Evolutionary conservation across 2,888 invertebrate species (phyloP), one percentile per base, ranked within the genome.

Genomic region (Cepaea hortensis): DNA sequence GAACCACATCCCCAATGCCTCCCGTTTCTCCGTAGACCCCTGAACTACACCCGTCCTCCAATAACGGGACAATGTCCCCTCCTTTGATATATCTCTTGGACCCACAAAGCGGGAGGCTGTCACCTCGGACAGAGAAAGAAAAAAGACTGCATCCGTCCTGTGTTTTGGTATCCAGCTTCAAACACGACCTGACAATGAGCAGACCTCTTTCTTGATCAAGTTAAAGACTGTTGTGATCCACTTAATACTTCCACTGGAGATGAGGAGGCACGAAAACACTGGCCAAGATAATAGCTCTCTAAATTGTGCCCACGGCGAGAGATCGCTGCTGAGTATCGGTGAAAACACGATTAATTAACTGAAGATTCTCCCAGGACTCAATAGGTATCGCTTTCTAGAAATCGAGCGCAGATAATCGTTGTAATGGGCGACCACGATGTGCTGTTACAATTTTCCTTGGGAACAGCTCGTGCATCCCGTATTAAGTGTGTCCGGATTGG

Each of bases 281-380:
- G 61, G 15, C 1, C 61, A 9, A 61, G 77, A 79, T 61, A 79
- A 79, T 79, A 55, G 61, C 61, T 23, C 61, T 79, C 23, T 79
- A 79, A 61, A 79, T 61, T 23, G 77, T n/a, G 55, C 77, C 77
- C 20, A 13, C n/a, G 77, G 13, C 55, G 23, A 79, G 77, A 23
- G 77, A 79, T 23, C 77, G 61, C 13, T 23, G n/a, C 61, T 23
- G 61, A 79, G 61, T 13, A 61, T 55, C 77, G 77, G 61, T 79
- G 77, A 79, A 79, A 55, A 79, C 77, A 23, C 55, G 61, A 79
- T 79, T 79, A 79, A 79, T 79, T 79, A 61, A 23, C 61, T 79
- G 9, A 61, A 23, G 23, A 79, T n/a, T 61, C 55, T 23, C 23
- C 11, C 23, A 13, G 50, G 23, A 35, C 77, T 61, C 13, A 79